A percentile compares a stretch with the other conserved stretches of the same genome.
These are phyloP conservation scores for Trididemnum miniatum DNA, from an alignment of 23 tunicate genomes.

Conservation along the genomic window DNA sequence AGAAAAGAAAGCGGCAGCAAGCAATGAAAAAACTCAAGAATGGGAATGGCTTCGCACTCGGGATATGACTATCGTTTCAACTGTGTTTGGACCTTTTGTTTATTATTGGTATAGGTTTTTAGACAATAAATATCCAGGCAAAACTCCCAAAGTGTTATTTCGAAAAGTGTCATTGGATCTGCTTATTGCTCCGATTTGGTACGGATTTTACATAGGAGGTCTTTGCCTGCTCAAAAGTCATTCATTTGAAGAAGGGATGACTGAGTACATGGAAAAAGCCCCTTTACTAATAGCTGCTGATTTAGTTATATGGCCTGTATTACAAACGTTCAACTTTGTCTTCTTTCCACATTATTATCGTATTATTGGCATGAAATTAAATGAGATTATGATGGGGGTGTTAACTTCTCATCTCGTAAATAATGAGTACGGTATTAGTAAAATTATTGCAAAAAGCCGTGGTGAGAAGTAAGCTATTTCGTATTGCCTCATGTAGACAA, in stretches of 20 bases:
- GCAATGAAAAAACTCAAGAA: background rate
- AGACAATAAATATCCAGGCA: slow-evolving; percentile 66
- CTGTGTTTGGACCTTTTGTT: slow-evolving; percentile 59
- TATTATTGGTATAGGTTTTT: slow-evolving; percentile 84
- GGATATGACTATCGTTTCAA: slow-evolving; percentile 58
- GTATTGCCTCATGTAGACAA: too few relatives aligned
- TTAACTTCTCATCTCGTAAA: slow-evolving; percentile 57
- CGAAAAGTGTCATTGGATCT: slow-evolving; percentile 56
- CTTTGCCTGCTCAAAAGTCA: slow-evolving; percentile 29
- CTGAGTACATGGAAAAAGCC: slow-evolving; percentile 58
- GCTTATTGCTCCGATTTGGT: slow-evolving; percentile 61
- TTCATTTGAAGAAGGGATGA: slow-evolving; percentile 1
- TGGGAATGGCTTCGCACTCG: slow-evolving; percentile 47
- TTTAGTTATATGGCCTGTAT: slow-evolving; percentile 51
- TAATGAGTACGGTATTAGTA: slow-evolving; percentile 37
- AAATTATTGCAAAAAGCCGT: background rate
- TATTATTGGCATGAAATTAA: slow-evolving; percentile 65
- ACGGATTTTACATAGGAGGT: slow-evolving; percentile 48
- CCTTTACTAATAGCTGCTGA: slow-evolving; percentile 47
- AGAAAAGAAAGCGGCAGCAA: slow-evolving; percentile 15
- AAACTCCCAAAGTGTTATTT: slow-evolving; percentile 11
- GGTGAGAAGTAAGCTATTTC: too few relatives aligned
- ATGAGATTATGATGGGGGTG: slow-evolving; percentile 67
- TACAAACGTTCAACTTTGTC: slow-evolving; percentile 59
- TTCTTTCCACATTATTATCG: slow-evolving; percentile 67